phyloP scores from a whole-genome alignment of 2,888 invertebrate species.

The Tryphoninae sp. region DNA sequence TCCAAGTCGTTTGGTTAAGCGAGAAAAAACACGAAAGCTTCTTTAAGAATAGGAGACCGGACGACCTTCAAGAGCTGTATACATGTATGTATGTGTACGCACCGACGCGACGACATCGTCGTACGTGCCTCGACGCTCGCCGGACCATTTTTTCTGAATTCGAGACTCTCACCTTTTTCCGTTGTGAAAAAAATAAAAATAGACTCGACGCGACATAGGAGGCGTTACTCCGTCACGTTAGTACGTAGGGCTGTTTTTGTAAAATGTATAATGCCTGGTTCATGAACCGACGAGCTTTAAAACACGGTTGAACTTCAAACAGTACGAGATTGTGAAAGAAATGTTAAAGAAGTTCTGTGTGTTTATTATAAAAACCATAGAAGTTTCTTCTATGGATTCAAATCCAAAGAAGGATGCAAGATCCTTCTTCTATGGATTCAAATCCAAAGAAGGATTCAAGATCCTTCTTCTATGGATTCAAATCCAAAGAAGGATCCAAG shows the following conservation, averaged over 20 bases:
- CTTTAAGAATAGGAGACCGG: conserved; percentile 11
- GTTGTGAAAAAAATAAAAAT: conserved; percentile 43
- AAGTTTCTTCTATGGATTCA: too few species aligned
- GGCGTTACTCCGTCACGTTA: neutral
- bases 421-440: too few species aligned
- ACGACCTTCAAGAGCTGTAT: conserved; percentile 39
- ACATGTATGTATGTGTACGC: neutral
- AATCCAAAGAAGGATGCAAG: too few species aligned
- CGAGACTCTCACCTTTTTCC: neutral
- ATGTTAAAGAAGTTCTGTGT: too few species aligned
- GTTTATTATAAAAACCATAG: too few species aligned
- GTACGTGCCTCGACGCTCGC: conserved; percentile 35
- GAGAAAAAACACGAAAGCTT: neutral
- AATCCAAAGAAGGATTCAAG: too few species aligned
- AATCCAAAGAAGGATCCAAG: too few species aligned
- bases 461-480: too few species aligned
- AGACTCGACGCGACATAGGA: neutral
- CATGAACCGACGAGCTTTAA: too few species aligned
- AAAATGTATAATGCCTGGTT: too few species aligned
- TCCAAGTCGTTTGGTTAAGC: neutral
- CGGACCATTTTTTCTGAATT: neutral
- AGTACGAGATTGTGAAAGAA: too few species aligned
- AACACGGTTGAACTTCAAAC: too few species aligned
- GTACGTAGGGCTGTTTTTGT: conserved; percentile 11
- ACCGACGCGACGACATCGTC: neutral